phyloP scores from a whole-genome alignment of 1,140 invertebrate genomes.

The honey bee (Apis mellifera) region Amel_HAv3.1 CM009934.2:10928501-10929000 shows the following conservation, averaged over 20 bases:
- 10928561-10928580: conserved; percentile 4
- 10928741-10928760: background rate
- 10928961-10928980: background rate
- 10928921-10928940: no score
- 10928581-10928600: conserved; percentile 55
- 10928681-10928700: conserved; percentile 35
- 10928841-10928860: no score
- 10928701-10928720: background rate
- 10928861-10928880: no score
- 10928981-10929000: conserved; percentile 31
- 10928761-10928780: background rate
- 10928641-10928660: conserved; percentile 59
- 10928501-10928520: conserved; percentile 39
- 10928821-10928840: no score
- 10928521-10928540: conserved; percentile 71
- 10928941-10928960: no score
- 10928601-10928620: conserved; percentile 62
- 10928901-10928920: no score
- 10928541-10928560: conserved; percentile 60
- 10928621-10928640: conserved; percentile 77
- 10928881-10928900: no score
- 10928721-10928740: conserved; percentile 32
- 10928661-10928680: conserved; percentile 46
- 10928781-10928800: no score
- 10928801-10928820: no score